Evolutionary conservation across 2,888 invertebrate species (phyloP).

Genomic region (Saturnia japonica): DNA sequence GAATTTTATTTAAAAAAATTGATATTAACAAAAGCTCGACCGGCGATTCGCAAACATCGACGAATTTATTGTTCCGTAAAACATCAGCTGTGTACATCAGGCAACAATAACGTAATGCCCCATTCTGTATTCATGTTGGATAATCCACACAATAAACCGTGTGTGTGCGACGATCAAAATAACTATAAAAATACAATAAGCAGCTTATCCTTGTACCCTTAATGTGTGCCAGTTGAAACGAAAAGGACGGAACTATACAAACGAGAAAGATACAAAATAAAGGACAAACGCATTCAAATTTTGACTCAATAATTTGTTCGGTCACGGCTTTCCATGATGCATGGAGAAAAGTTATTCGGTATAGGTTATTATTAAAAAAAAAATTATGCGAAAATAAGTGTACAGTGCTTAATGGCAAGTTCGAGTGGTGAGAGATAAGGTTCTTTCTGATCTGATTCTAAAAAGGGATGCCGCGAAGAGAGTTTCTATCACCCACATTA

Average conservation of each 20-base stretch:
- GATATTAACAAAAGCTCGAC: constrained; percentile 46
- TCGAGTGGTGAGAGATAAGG: neutral
- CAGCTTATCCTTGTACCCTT: constrained; percentile 75
- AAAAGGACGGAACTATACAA: constrained; percentile 35
- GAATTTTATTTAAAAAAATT: neutral
- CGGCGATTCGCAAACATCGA: constrained; percentile 66
- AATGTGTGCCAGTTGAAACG: constrained; percentile 59
- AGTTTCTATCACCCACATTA: too few relatives aligned
- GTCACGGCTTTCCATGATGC: constrained; percentile 49
- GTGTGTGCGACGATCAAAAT: constrained; percentile 77
- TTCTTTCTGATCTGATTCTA: neutral
- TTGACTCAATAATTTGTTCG: constrained; percentile 58
- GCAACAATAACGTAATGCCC: constrained; percentile 66
- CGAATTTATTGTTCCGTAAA: constrained; percentile 54
- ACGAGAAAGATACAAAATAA: constrained; percentile 26
- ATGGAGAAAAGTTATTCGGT: constrained; percentile 34
- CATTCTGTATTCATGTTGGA: constrained; percentile 72
- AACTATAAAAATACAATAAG: constrained; percentile 82
- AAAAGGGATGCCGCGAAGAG: neutral
- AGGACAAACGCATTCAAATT: constrained; percentile 43
- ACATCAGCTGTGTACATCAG: constrained; percentile 76
- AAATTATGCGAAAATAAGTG: too few relatives aligned
- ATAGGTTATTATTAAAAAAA: neutral
- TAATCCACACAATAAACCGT: constrained; percentile 68
- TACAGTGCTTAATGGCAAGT: neutral